Conservation (phyloP, 2,888 invertebrate species). For the Chrysomela aeneicollis region DNA sequence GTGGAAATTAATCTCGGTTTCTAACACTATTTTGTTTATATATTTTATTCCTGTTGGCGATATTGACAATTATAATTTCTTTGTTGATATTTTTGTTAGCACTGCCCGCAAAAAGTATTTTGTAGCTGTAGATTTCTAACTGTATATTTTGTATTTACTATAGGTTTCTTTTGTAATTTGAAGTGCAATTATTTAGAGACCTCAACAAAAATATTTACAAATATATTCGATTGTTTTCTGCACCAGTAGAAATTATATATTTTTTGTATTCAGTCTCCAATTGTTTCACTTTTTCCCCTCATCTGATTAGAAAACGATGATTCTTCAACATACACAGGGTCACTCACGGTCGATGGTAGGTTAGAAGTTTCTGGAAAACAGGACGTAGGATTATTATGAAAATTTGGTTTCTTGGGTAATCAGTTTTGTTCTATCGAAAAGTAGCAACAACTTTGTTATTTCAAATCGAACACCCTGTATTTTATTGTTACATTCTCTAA, state of each 20-base stretch:
- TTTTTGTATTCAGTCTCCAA: conserved; percentile 51
- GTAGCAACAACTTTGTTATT: too few relatives aligned
- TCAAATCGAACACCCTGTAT: too few relatives aligned
- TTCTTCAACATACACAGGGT: too few relatives aligned
- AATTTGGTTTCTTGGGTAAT: too few relatives aligned
- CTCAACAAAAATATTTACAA: conserved; percentile 54
- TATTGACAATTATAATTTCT: conserved; percentile 46
- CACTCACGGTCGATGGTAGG: too few relatives aligned
- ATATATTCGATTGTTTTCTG: conserved; percentile 51
- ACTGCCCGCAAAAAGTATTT: conserved; percentile 37
- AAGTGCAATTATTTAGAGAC: conserved; percentile 51
- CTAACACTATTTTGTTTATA: conserved; percentile 53
- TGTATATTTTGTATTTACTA: conserved; percentile 47
- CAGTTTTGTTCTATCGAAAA: too few relatives aligned
- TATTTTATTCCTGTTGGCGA: conserved; percentile 55
- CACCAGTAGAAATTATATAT: conserved; percentile 57
- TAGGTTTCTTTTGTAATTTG: conserved; percentile 48
- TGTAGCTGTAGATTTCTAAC: conserved; percentile 43
- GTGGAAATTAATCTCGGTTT: conserved; percentile 52
- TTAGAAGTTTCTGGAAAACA: too few relatives aligned
- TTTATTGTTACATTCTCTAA: too few relatives aligned
- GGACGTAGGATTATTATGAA: too few relatives aligned
- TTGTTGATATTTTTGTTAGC: conserved; percentile 55
- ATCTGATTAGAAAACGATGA: neutral
- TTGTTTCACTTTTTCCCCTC: conserved; percentile 35